phyloP scores from a whole-genome alignment of 2,888 invertebrate genomes.

The Anoplius nigerrimus region DNA sequence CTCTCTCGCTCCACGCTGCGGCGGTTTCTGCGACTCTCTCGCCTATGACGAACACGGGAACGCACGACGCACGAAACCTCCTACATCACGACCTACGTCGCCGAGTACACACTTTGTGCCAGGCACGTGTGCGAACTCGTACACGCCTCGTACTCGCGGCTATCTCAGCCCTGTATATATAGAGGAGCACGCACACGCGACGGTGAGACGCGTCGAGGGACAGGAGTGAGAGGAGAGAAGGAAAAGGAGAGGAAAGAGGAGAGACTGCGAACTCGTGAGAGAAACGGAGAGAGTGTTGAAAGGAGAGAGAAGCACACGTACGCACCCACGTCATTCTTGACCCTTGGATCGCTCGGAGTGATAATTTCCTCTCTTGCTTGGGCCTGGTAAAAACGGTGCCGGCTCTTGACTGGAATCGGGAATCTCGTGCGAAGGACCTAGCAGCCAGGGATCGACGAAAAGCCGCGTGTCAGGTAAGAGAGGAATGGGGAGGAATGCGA shows the following conservation, averaged over 20 bases:
- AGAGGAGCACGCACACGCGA: too few relatives aligned
- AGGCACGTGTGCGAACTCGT: neutral
- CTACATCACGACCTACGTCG: neutral
- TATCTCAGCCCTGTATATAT: too few relatives aligned
- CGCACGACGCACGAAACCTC: neutral
- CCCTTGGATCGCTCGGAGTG: constrained; percentile 51
- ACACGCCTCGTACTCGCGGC: neutral
- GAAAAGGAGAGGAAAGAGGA: neutral
- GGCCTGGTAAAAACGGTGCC: constrained; percentile 39
- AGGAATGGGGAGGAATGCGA: too few relatives aligned
- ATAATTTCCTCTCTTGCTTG: constrained; percentile 51
- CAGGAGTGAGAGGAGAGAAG: too few relatives aligned
- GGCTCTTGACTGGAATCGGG: constrained; percentile 47
- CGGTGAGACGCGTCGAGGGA: neutral
- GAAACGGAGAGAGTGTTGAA: constrained; percentile 1
- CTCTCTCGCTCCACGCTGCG: neutral
- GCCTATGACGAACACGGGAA: constrained; percentile 3
- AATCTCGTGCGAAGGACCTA: constrained; percentile 4
- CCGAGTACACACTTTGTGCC: too few relatives aligned
- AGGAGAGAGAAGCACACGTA: neutral
- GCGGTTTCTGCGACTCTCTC: neutral
- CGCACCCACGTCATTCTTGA: constrained; percentile 43
- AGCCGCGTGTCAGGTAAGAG: too few relatives aligned
- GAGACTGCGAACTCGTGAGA: neutral
- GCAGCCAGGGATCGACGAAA: too few relatives aligned